These are phyloP conservation scores for Leptopilina syphax DNA, from an alignment of 2,888 invertebrate genomes.

Conservation along the genomic window DNA sequence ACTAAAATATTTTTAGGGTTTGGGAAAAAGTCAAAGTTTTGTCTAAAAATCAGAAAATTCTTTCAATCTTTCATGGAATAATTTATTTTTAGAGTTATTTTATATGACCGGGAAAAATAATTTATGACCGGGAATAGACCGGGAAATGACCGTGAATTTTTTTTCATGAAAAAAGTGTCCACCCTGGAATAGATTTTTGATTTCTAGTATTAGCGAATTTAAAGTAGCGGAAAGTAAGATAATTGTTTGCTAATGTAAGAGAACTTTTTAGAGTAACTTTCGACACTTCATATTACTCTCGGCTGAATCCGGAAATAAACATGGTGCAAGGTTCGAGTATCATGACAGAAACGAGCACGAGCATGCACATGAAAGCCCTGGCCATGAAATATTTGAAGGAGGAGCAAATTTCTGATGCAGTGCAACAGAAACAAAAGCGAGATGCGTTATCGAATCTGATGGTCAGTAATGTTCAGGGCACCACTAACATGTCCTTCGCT, in stretches of 20 bases:
- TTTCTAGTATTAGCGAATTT: too few species aligned
- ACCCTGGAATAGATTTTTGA: too few species aligned
- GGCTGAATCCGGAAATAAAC: conserved; percentile 66
- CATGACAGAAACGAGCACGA: conserved; percentile 76
- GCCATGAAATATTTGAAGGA: conserved; percentile 79
- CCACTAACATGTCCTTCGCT: conserved; percentile 83
- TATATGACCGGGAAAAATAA: too few species aligned
- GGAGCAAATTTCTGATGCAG: conserved; percentile 75
- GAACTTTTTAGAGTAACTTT: conserved; percentile 58
- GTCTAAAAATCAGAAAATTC: too few species aligned
- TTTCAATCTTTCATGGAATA: too few species aligned
- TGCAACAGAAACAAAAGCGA: conserved; percentile 65
- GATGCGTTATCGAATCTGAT: conserved; percentile 68
- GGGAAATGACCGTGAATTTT: too few species aligned
- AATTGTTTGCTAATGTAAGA: not conserved
- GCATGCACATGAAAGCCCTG: conserved; percentile 79
- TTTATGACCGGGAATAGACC: too few species aligned
- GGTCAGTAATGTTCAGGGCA: conserved; percentile 71
- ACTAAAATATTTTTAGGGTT: too few species aligned
- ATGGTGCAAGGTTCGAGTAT: conserved; percentile 63
- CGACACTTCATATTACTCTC: conserved; percentile 71
- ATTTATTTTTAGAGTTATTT: too few species aligned
- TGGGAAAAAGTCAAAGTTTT: too few species aligned
- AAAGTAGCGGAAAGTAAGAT: too few species aligned
- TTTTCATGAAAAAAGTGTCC: too few species aligned